phyloP scores from a whole-genome alignment of 1,140 invertebrate genomes.

The Ceratina calcarata region DNA sequence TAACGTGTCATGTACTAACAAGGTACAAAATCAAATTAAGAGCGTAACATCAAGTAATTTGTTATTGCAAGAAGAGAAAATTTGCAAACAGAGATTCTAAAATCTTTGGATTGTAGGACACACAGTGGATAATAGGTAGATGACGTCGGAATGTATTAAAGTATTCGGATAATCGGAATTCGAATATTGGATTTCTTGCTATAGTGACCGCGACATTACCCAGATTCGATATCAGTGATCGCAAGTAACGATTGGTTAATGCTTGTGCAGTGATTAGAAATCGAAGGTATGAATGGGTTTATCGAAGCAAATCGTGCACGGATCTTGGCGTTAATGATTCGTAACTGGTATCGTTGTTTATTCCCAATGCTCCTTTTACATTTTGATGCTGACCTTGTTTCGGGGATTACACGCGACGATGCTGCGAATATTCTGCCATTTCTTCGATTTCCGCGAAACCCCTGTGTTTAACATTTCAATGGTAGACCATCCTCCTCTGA shows the following conservation, averaged over 20 bases:
- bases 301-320: neutral
- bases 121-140: too few species aligned
- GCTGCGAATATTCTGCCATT: neutral
- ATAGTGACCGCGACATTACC: neutral
- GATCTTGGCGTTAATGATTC: neutral
- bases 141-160: too few species aligned
- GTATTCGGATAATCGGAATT: too few species aligned
- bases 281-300: neutral
- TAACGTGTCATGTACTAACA: too few species aligned
- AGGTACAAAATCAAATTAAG: too few species aligned
- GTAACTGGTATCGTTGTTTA: neutral
- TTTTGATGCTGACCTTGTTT: neutral
- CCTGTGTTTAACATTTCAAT: conserved; percentile 1
- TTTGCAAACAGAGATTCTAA: neutral
- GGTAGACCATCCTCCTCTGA: too few species aligned
- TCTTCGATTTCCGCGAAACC: neutral
- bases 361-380: neutral
- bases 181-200: neutral
- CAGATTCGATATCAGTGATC: neutral
- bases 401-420: neutral
- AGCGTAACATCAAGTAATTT: too few species aligned
- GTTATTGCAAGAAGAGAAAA: neutral
- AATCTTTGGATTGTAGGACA: too few species aligned
- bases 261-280: neutral
- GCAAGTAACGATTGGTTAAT: neutral